Base-by-base conservation (phyloP, 2,888 invertebrate species). In the Dioctria rufipes region DNA sequence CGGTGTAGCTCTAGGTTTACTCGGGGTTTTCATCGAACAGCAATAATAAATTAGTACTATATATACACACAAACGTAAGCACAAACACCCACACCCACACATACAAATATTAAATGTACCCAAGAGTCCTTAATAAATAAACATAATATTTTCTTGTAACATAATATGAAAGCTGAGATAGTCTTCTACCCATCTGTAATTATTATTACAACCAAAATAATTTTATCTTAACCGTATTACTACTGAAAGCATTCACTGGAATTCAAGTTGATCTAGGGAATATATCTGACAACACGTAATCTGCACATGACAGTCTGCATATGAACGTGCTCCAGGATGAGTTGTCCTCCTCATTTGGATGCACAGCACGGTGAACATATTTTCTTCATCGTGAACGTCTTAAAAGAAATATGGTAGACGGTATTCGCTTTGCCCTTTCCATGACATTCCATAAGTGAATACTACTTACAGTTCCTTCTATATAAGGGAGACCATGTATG, bases 281-380 rank as follows among this genome's bases (percentile, higher is more conserved):
- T 75, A 75, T 61, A 60, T 75, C 42, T 75, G 75, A 75, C 60
- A 75, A 39, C 75, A 75, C 60, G 60, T 75, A 60, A 75, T 75
- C 75, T 75, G 75, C 60, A 75, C 75, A 75, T 75, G 75, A 75
- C 75, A 75, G 75, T 61, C 75, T 60, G 75, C 75, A 75, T 75
- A 75, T 75, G 75, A 75, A 75, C 75, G 75, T 75, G 75, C 61
- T 43, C 43, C 25, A 43, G 60, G 42, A 58, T 75, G 46, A 46
- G 40, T 46, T 5, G 42, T 13, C 43, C 60, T 75, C 75, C 60
- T 75, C 75, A 75, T 75, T 75, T 46, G 25, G 13, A 75, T 75
- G 75, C 75, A 75, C 43, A 75, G 51, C 75, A 75, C 75, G 75
- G n/a, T 42, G 61, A 60, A 75, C 75, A 75, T 75, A 75, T 75